Evolutionary conservation across 2,113 vertebrate genomes (phyloP).

Genomic region (Anguilla japonica): DNA sequence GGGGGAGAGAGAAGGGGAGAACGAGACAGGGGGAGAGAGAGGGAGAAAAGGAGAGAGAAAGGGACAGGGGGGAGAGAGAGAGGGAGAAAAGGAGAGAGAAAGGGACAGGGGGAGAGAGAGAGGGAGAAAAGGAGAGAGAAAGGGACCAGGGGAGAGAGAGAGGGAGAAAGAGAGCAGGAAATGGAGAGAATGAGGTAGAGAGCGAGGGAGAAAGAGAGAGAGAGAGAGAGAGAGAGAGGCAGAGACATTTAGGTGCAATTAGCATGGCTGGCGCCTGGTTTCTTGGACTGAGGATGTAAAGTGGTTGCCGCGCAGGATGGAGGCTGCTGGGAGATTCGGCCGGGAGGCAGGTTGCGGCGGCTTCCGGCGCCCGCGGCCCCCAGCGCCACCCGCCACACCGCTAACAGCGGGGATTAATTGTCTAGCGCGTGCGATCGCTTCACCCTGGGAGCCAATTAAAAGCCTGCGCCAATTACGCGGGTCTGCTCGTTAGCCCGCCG

Average conservation of each 20-base stretch:
- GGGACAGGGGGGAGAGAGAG: too few species aligned
- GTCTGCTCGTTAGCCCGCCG: slow-evolving; percentile 49
- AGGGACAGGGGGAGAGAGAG: not conserved
- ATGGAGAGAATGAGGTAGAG: not conserved
- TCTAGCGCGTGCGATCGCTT: slow-evolving; percentile 53
- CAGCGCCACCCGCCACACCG: slow-evolving; percentile 1
- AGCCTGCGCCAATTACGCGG: slow-evolving; percentile 53
- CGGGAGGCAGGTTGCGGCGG: slow-evolving; percentile 24
- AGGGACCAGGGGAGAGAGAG: too few species aligned
- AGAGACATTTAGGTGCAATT: slow-evolving; percentile 54
- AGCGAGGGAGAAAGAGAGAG: not conserved
- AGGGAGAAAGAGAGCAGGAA: not conserved
- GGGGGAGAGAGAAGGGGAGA: too few species aligned
- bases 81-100: not conserved
- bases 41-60: too few species aligned
- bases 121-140: too few species aligned
- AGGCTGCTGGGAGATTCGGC: slow-evolving; percentile 38
- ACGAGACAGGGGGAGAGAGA: too few species aligned
- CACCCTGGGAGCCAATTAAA: slow-evolving; percentile 65
- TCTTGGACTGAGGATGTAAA: slow-evolving; percentile 45
- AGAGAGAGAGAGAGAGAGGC: not conserved
- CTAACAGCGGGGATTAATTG: slow-evolving; percentile 49
- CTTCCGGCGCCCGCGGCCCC: slow-evolving; percentile 13
- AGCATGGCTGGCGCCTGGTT: slow-evolving; percentile 52
- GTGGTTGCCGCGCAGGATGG: slow-evolving; percentile 8